Base-by-base conservation (phyloP, 2,888 invertebrate species). In the Melanostoma scalare region DNA sequence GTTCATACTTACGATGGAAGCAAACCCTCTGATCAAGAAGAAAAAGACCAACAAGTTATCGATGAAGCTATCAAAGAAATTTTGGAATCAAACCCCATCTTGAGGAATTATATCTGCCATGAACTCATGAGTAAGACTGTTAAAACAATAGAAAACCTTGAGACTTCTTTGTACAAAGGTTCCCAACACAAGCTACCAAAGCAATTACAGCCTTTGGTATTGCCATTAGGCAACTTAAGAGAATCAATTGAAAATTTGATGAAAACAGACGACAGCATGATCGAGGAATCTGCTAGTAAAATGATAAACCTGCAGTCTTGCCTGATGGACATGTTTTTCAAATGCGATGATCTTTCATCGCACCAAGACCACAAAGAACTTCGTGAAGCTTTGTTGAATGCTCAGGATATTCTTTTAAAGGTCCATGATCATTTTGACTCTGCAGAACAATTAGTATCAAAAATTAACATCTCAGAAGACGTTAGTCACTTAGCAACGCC, bases 1-100 rank as follows among this genome's bases (percentile, higher is more conserved):
- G 89, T 90, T 8, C 90, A 90, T 6, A 90, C 90, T 0, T 89
- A 89, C 48, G 89, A 90, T 60, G 88, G 87, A 0, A 74, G 76
- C 35, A 86, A 85, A 36, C 35, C 86, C 0, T 40, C 50, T 2
- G 76, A 86, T 6, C 86, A 88, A 0, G 74, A 79, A 2, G 71
- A 85, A 44, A 76, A 73, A 10, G 68, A 46, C 0, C 30, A 67
- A 0, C 55, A 75, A 8, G 35, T 55, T 35, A 80, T 79, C 9
- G 89, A 55, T 90, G 91, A 78, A 9, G 61, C 71, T 3, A 71
- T 84, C 6, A 84, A 78, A 8, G 60, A 79, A 1, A 75, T 84
- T 30, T 33, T 84, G 5, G 65, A 74, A 2, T 58, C 74, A 2
- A 84, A 79, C 33, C 67, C 75, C 0, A 53, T 48, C 0, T 38